Evolutionary conservation across 2,797 vertebrate species (phyloP).

Genomic region (Sebastes dallii): DNA sequence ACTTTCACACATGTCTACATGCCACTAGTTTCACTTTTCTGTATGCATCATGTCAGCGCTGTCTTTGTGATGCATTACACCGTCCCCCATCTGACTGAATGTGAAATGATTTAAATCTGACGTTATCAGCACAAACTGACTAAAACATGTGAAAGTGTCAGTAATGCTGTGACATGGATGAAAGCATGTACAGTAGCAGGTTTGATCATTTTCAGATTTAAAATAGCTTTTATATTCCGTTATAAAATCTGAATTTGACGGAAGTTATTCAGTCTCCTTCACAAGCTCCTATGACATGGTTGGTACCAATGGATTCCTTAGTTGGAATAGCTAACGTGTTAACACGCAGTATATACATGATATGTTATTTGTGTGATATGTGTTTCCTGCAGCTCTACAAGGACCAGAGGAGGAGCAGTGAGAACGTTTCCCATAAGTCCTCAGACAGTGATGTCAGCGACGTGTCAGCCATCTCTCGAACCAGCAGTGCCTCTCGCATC

Average conservation of each 20-base stretch:
- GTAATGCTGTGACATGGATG: not conserved
- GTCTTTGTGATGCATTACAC: constrained; percentile 20
- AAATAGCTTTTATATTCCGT: not conserved
- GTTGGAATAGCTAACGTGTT: too few species aligned
- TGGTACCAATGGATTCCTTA: too few species aligned
- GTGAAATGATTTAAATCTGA: constrained; percentile 2
- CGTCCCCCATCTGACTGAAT: not conserved
- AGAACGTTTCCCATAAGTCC: constrained; percentile 97
- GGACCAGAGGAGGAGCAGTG: constrained; percentile 95
- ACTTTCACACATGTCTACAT: constrained; percentile 20
- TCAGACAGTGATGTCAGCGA: constrained; percentile 99
- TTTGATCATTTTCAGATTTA: not conserved
- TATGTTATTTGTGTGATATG: not conserved
- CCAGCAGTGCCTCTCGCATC: constrained; percentile 99
- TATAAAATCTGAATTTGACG: not conserved
- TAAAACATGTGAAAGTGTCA: not conserved
- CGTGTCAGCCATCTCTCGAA: constrained; percentile 97
- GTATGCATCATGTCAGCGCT: not conserved
- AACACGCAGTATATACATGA: not conserved
- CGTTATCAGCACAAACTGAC: not conserved
- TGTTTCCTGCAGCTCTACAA: constrained; percentile 85
- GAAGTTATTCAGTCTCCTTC: too few species aligned
- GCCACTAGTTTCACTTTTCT: constrained; percentile 4
- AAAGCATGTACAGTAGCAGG: not conserved
- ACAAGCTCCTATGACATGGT: too few species aligned